Base-by-base conservation (phyloP, 2,888 invertebrate species). In the Colostygia pectinataria region DNA sequence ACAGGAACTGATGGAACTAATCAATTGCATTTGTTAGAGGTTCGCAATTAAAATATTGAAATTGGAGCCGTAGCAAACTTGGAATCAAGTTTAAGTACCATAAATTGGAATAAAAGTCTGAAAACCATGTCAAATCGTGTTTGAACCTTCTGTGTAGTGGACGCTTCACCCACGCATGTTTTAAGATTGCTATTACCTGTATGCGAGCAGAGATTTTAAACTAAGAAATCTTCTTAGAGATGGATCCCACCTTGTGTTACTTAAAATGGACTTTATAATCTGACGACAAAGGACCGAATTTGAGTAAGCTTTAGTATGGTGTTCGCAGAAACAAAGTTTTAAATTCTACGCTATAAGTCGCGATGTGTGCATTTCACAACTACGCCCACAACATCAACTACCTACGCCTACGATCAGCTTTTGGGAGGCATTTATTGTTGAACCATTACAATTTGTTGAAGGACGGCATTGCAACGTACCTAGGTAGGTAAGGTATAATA, bases 281-380 rank as follows among this genome's bases (percentile, higher is more conserved):
- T 41, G 33, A 42, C 5, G 20, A n/a, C 49, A 63, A 65, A 57
- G 63, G 59, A 46, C 59, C 46, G 33, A 55, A 50, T 55, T 44
- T 15, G 40, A 34, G 36, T 41, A 38, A 41, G 44, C 8, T 48
- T 48, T n/a, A 20, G n/a, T 18, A 32, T 25, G 29, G 53, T 54
- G 45, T 71, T 74, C 63, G 69, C 68, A 71, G 74, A 73, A 75
- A 62, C 58, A 57, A 60, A 40, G 61, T 62, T 57, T 60, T 56
- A 55, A 64, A 61, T 64, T 34, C 8, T 36, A 6, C 5, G 65
- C 56, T 63, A 53, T 66, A 57, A 74, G 70, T 72, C 61, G 73
- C 65, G 77, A 68, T 57, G 68, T 66, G 65, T 71, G 68, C 68
- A 72, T 84, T 83, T 75, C 80, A 71, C 71, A 80, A 81, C 70